Base-by-base conservation (phyloP, 2,888 invertebrate genomes). In the Plagodis dolabraria region DNA sequence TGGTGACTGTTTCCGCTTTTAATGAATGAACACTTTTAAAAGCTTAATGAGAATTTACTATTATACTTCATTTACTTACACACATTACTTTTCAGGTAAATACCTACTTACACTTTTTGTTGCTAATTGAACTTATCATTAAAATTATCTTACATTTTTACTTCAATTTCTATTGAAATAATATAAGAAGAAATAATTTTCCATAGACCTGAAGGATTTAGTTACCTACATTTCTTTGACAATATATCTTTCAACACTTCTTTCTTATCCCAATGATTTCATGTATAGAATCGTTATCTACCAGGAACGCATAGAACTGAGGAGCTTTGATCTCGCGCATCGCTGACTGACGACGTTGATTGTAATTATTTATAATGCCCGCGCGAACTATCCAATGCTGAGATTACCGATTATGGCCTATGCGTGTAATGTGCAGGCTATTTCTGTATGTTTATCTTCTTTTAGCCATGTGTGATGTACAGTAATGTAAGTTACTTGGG, bases 301-400 rank as follows among this genome's bases (percentile, higher is more conserved):
- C 76, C 69, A 71, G 72, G 76, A 75, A 75, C 60, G 52, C 74
- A 74, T 72, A 69, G 64, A 50, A 52, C 50, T 53, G 12, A 67
- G 58, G 63, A 57, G 60, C 60, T 70, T 69, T 69, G 67, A 69
- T 67, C 65, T 64, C 57, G 22, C 34, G 52, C 46, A 6, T 40
- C 48, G 49, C 47, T 47, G 48, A 54, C 60, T 45, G 57, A 52
- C 53, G 57, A 48, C 55, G 63, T 61, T 61, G 61, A 59, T 65
- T 45, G 64, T 63, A 49, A 57, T 12, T 22, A 22, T 22, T 22
- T 22, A 22, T 22, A 22, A 12, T 6, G 43, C 43, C 9, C 36
- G 53, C 40, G 50, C 12, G 46, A 50, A 60, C 60, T 57, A 53
- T 52, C 45, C 48, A 6, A 12, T 5, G 43, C 43, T 7, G 43